Evolutionary conservation across 2,797 vertebrate genomes (phyloP).

Genomic region (Danio tinwini): DNA sequence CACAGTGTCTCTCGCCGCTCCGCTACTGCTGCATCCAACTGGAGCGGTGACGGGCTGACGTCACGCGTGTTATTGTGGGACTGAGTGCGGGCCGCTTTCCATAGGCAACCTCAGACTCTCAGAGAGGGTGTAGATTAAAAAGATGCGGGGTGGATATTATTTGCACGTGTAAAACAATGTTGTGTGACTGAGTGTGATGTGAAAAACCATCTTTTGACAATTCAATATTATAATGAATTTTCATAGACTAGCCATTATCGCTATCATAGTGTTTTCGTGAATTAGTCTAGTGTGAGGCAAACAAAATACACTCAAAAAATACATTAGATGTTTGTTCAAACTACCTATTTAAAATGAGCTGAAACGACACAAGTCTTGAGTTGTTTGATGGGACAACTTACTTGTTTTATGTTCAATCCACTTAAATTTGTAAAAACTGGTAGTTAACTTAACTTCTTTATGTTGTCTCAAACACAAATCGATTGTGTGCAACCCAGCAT

Average conservation of each 20-base stretch:
- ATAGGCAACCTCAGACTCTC: conserved; percentile 60
- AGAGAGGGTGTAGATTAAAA: conserved; percentile 49
- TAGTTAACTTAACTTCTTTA: no score
- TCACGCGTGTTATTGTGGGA: conserved; percentile 79
- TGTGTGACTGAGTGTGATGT: not conserved
- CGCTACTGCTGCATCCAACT: conserved; percentile 59
- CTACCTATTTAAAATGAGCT: no score
- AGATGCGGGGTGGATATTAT: not conserved
- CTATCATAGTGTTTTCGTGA: not conserved
- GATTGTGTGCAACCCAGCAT: no score
- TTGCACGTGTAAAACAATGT: conserved; percentile 6
- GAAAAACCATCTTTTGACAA: not conserved
- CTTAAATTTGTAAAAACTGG: no score
- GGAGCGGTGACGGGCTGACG: conserved; percentile 74
- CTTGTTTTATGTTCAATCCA: no score
- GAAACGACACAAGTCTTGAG: no score
- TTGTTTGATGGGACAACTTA: no score
- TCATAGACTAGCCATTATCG: no score
- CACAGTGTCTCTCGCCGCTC: conserved; percentile 59
- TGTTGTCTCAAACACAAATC: no score
- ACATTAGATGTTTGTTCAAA: no score
- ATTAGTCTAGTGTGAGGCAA: not conserved
- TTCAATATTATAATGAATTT: not conserved
- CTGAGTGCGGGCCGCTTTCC: conserved; percentile 63
- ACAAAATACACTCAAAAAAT: no score